Conservation (phyloP, 2,113 vertebrate species). For the Lampris incognitus region DNA sequence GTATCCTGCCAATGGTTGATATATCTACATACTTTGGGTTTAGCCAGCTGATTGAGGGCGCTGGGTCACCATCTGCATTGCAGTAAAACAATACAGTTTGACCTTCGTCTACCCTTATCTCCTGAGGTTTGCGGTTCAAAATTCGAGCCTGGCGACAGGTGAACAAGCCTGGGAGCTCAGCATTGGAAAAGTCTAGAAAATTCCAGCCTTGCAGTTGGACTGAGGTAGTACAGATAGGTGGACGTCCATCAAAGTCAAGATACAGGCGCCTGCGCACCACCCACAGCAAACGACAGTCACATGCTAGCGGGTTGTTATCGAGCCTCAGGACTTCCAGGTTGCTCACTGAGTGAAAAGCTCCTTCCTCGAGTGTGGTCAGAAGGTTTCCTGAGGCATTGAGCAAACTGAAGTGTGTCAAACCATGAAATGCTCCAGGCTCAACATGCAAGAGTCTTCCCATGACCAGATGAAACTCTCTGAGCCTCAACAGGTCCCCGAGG, state of each 20-base stretch:
- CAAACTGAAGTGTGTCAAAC: slow-evolving; percentile 77
- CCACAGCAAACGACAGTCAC: slow-evolving; percentile 91
- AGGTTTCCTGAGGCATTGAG: slow-evolving; percentile 86
- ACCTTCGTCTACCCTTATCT: slow-evolving; percentile 82
- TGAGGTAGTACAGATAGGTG: slow-evolving; percentile 81
- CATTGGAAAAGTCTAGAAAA: slow-evolving; percentile 81
- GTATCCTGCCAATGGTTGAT: slow-evolving; percentile 77
- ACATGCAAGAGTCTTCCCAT: slow-evolving; percentile 80
- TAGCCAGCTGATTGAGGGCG: slow-evolving; percentile 84
- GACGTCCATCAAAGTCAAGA: slow-evolving; percentile 76
- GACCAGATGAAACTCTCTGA: slow-evolving; percentile 86
- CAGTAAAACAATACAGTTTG: slow-evolving; percentile 82
- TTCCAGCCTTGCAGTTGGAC: slow-evolving; percentile 73
- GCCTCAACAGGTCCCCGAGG: slow-evolving; percentile 80
- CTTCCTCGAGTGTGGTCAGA: slow-evolving; percentile 84
- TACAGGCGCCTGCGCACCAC: slow-evolving; percentile 71
- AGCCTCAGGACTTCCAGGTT: slow-evolving; percentile 83
- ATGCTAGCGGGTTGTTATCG: slow-evolving; percentile 86
- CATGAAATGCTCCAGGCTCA: slow-evolving; percentile 82
- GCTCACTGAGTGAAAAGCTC: slow-evolving; percentile 82
- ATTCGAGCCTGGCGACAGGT: slow-evolving; percentile 84
- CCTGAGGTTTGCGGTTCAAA: slow-evolving; percentile 69
- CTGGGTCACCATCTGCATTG: slow-evolving; percentile 85
- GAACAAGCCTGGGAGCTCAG: slow-evolving; percentile 80
- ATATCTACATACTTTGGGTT: slow-evolving; percentile 77